These are phyloP conservation scores for Eciton burchellii DNA, from an alignment of 1,140 invertebrate genomes.

Conservation along the genomic window DNA sequence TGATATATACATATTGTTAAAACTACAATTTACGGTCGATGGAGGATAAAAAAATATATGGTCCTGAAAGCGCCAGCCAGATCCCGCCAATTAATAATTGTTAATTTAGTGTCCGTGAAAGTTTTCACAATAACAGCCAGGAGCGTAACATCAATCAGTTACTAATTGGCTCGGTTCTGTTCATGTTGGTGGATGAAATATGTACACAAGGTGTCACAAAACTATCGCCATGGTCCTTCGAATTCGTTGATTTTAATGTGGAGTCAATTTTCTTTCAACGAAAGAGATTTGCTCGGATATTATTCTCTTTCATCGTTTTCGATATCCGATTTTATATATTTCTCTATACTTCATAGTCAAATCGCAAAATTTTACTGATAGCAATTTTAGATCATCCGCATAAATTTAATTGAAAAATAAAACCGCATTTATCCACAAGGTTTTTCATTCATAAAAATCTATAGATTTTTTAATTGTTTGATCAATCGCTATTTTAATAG, in stretches of 20 bases:
- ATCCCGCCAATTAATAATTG: constrained; percentile 38
- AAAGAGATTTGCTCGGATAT: background rate
- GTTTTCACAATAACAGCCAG: constrained; percentile 19
- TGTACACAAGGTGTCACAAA: background rate
- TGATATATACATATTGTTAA: constrained; percentile 49
- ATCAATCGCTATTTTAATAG: background rate
- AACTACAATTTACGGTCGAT: constrained; percentile 41
- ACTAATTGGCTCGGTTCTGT: constrained; percentile 32
- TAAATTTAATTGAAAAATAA: background rate
- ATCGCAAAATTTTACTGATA: constrained; percentile 9
- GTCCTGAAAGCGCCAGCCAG: constrained; percentile 40
- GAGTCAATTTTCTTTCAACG: background rate
- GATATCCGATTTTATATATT: background rate
- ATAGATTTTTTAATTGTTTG: constrained; percentile 1
- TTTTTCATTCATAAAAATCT: background rate
- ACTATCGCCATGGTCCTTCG: background rate
- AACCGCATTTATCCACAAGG: constrained; percentile 5
- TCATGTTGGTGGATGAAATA: constrained; percentile 29
- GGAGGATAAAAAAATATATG: constrained; percentile 33
- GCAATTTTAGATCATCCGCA: background rate
- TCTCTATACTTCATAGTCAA: background rate
- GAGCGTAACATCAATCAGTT: constrained; percentile 5
- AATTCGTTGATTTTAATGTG: constrained; percentile 9
- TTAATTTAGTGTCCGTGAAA: constrained; percentile 37
- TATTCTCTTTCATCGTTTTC: background rate